Percentiles rank a stretch among this genome's conserved stretches.
Evolutionary conservation across 2,888 invertebrate species (phyloP).

Genomic region (Eueremaeus valkanovi): DNA sequence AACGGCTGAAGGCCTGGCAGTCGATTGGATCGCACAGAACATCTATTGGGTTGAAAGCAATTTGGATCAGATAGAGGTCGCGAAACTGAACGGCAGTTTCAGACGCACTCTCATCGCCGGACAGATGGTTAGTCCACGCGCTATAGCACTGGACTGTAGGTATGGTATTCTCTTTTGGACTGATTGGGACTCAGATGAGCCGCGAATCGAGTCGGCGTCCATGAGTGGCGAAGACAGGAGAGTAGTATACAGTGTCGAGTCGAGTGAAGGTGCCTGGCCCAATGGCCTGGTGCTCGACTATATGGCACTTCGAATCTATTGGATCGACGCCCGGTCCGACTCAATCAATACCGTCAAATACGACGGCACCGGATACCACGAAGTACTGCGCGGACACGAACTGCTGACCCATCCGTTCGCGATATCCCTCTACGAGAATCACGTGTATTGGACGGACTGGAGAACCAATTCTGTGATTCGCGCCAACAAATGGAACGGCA

Average conservation of each 20-base stretch:
- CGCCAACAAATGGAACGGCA: slow-evolving; percentile 80
- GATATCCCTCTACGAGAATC: slow-evolving; percentile 75
- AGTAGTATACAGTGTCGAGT: slow-evolving; percentile 61
- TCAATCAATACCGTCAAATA: slow-evolving; percentile 79
- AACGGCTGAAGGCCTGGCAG: slow-evolving; percentile 81
- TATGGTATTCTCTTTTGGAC: slow-evolving; percentile 77
- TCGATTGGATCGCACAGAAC: slow-evolving; percentile 81
- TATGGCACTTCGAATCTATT: slow-evolving; percentile 67
- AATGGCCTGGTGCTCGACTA: slow-evolving; percentile 79
- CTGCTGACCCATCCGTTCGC: slow-evolving; percentile 83
- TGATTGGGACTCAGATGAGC: slow-evolving; percentile 70
- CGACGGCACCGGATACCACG: slow-evolving; percentile 67
- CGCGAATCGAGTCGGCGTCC: slow-evolving; percentile 75
- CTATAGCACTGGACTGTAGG: slow-evolving; percentile 74
- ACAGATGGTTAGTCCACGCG: slow-evolving; percentile 77
- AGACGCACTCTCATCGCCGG: slow-evolving; percentile 72
- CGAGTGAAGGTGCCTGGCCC: slow-evolving; percentile 70
- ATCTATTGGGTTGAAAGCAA: slow-evolving; percentile 84
- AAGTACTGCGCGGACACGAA: slow-evolving; percentile 68
- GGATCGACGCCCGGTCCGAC: slow-evolving; percentile 84
- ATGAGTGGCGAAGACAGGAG: slow-evolving; percentile 67
- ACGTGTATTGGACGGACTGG: slow-evolving; percentile 94
- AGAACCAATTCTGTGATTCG: slow-evolving; percentile 76
- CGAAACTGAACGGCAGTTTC: slow-evolving; percentile 67
- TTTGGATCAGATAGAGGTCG: slow-evolving; percentile 77